Evolutionary conservation across 2,113 vertebrate species (phyloP), one percentile per base, ranked within the genome.

Genomic region (Ochotona curzoniae): DNA sequence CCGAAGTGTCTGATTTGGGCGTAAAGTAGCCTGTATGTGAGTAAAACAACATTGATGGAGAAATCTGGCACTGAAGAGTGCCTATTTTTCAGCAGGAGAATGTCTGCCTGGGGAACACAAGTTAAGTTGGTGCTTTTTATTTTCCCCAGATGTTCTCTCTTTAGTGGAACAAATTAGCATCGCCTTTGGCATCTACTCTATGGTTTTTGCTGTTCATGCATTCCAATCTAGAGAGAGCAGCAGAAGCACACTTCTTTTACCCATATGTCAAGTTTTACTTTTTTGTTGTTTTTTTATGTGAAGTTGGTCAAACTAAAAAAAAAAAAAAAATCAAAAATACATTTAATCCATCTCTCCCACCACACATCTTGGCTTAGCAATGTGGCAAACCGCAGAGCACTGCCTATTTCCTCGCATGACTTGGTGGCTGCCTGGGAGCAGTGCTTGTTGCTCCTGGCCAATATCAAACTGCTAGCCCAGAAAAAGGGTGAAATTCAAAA

Each of bases 101-200:
- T 3, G 49, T 69, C 63, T 70, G n/a, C 14, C 20, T 15, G 12
- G 54, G 5, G 63, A 78, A 1, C 23, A 30, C 13, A 14, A 28
- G 17, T 57, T 13, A 17, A 18, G 15, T 18, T 15, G 54, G 54
- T 57, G 15, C 15, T 17, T 57, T 57, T 57, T 57, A 57, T 57
- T 57, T 90, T 23, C 69, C 86, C 84, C 87, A 80, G 28, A 83
- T 70, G 35, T 80, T 83, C 35, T 75, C 47, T 87, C 63, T 93
- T 57, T 20, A 83, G 30, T 79, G 30, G 61, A 63, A 93, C 51
- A 95, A 88, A 91, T 95, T 78, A 83, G 54, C 32, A 88, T 10
- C 32, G 49, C 60, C 57, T 75, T 25, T 87, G 54, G 28, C 51
- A 71, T 82, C 57, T 73, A 67, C 35, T 82, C 5, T 14, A 57